Percentiles rank a stretch among this genome's conserved stretches.
Conservation (phyloP, 2,888 invertebrate genomes). For the Epinotia bilunana region DNA sequence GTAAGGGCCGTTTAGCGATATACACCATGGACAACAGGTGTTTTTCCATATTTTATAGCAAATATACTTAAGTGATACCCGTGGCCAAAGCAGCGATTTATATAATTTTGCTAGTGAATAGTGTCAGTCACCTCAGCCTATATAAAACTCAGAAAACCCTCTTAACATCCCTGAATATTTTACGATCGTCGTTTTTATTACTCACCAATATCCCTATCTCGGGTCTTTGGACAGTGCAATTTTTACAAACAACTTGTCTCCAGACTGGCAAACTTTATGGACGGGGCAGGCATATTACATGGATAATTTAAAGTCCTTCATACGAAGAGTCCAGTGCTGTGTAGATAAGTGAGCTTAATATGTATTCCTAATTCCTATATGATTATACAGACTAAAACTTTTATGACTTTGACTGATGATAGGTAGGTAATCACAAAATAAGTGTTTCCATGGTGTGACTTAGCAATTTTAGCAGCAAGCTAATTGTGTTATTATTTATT, state of each 20-base stretch:
- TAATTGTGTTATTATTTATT: too few relatives aligned
- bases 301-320: slow-evolving; percentile 4
- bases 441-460: too few relatives aligned
- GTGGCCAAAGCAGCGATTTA: too few relatives aligned
- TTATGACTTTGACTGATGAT: too few relatives aligned
- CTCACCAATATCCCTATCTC: not conserved
- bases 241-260: slow-evolving; percentile 21
- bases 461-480: too few relatives aligned
- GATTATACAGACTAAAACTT: too few relatives aligned
- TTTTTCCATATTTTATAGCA: too few relatives aligned
- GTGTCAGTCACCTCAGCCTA: not conserved
- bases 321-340: not conserved
- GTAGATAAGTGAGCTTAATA: not conserved
- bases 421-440: too few relatives aligned
- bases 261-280: slow-evolving; percentile 10
- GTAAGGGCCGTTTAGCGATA: not conserved
- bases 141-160: slow-evolving; percentile 14
- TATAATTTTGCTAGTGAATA: too few relatives aligned
- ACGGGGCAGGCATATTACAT: not conserved
- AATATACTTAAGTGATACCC: too few relatives aligned
- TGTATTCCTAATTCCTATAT: too few relatives aligned
- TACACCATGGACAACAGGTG: not conserved
- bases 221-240: slow-evolving; percentile 14
- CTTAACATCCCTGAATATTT: slow-evolving; percentile 26
- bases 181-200: slow-evolving; percentile 20